phyloP scores from a whole-genome alignment of 2,113 vertebrate species.

The Syngnathoides biaculeatus region DNA sequence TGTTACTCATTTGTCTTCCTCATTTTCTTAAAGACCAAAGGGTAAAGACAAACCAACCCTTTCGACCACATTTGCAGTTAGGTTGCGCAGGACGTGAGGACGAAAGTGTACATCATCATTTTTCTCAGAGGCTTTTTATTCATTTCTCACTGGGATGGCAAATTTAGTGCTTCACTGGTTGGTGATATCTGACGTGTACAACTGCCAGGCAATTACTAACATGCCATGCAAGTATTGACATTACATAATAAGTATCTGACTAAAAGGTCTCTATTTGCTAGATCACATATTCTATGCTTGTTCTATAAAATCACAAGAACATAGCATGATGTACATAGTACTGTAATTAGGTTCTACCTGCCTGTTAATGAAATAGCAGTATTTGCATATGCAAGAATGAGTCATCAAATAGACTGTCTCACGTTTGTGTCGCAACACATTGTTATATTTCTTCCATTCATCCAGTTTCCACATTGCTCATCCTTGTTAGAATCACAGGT shows the following conservation, averaged over 20 bases:
- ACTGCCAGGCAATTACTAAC: slow-evolving; percentile 57
- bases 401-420: too few relatives aligned
- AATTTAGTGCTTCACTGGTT: slow-evolving; percentile 60
- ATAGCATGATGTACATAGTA: slow-evolving; percentile 16
- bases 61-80: slow-evolving; percentile 53
- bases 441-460: too few relatives aligned
- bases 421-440: too few relatives aligned
- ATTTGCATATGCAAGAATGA: background rate
- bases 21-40: slow-evolving; percentile 40
- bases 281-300: slow-evolving; percentile 10
- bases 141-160: slow-evolving; percentile 45
- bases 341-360: background rate
- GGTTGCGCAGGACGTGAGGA: slow-evolving; percentile 27
- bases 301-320: slow-evolving; percentile 22
- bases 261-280: slow-evolving; percentile 32
- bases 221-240: slow-evolving; percentile 53
- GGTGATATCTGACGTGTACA: slow-evolving; percentile 53
- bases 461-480: too few relatives aligned
- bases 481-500: too few relatives aligned
- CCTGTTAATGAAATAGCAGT: background rate
- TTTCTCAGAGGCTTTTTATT: slow-evolving; percentile 39
- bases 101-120: slow-evolving; percentile 41
- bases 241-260: slow-evolving; percentile 29
- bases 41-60: slow-evolving; percentile 23
- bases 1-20: slow-evolving; percentile 24